Conservation (phyloP, 2,888 invertebrate genomes). For the Cheilosia vulpina region DNA sequence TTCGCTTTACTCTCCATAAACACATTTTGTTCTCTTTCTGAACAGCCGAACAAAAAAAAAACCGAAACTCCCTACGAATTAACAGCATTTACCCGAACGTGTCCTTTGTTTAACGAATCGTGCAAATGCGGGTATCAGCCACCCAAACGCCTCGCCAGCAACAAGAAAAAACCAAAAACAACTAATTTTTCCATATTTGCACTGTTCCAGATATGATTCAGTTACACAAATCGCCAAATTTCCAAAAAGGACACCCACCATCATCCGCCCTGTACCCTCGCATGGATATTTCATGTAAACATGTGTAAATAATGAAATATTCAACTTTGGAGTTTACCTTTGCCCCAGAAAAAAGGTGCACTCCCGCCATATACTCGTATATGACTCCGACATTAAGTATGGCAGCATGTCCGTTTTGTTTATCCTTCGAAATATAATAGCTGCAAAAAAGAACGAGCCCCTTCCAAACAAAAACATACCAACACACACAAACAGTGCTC, state of each 20-base stretch:
- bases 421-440: constrained; percentile 46
- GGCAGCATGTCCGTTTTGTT: constrained; percentile 62
- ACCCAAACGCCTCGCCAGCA: constrained; percentile 23
- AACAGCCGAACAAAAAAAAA: constrained; percentile 10
- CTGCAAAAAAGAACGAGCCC: background rate
- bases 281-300: constrained; percentile 53
- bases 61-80: constrained; percentile 14
- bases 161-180: constrained; percentile 21
- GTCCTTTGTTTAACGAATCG: constrained; percentile 84
- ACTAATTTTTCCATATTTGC: constrained; percentile 74
- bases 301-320: constrained; percentile 70
- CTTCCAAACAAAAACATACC: background rate
- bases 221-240: constrained; percentile 63
- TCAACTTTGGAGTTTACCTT: constrained; percentile 45
- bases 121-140: constrained; percentile 82
- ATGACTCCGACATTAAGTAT: constrained; percentile 48
- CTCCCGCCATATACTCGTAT: constrained; percentile 4
- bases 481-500: constrained; percentile 1
- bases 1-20: constrained; percentile 8
- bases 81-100: constrained; percentile 77
- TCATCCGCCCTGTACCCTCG: background rate
- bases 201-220: constrained; percentile 65
- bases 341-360: background rate
- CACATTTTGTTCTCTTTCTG: constrained; percentile 8
- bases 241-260: constrained; percentile 63